phyloP scores from a whole-genome alignment of 2,888 invertebrate genomes.

The Vesta saturnalis region DNA sequence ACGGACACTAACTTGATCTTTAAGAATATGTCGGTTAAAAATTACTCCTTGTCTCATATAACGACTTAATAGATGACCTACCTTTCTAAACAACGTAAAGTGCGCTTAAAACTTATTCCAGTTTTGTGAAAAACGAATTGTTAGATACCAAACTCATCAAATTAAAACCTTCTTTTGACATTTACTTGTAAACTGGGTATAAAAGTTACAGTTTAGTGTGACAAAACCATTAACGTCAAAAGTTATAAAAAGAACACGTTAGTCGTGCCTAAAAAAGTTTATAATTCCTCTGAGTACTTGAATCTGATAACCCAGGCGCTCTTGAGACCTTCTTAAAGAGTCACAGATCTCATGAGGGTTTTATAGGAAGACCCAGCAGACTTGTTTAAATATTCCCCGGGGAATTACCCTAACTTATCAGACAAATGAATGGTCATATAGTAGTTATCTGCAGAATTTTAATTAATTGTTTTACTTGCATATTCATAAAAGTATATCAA shows the following conservation, averaged over 20 bases:
- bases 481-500: constrained; percentile 58
- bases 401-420: constrained; percentile 59
- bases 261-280: constrained; percentile 47
- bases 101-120: too few relatives aligned
- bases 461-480: constrained; percentile 57
- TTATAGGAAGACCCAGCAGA: constrained; percentile 57
- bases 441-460: constrained; percentile 49
- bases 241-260: constrained; percentile 28
- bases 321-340: constrained; percentile 52
- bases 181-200: not conserved
- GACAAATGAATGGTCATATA: constrained; percentile 46
- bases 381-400: constrained; percentile 59
- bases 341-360: constrained; percentile 55
- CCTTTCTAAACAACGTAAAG: too few relatives aligned
- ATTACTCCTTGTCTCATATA: too few relatives aligned
- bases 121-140: too few relatives aligned
- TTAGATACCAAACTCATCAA: not conserved
- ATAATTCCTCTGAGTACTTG: constrained; percentile 56
- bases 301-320: constrained; percentile 48
- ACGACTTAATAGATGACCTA: too few relatives aligned
- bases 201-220: constrained; percentile 4
- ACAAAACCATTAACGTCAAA: constrained; percentile 16
- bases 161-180: not conserved
- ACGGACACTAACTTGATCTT: too few relatives aligned
- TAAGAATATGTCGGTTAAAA: too few relatives aligned